These are phyloP conservation scores for Myotis vivesi DNA, from an alignment of 2,797 vertebrate species.

Conservation along the genomic window DNA sequence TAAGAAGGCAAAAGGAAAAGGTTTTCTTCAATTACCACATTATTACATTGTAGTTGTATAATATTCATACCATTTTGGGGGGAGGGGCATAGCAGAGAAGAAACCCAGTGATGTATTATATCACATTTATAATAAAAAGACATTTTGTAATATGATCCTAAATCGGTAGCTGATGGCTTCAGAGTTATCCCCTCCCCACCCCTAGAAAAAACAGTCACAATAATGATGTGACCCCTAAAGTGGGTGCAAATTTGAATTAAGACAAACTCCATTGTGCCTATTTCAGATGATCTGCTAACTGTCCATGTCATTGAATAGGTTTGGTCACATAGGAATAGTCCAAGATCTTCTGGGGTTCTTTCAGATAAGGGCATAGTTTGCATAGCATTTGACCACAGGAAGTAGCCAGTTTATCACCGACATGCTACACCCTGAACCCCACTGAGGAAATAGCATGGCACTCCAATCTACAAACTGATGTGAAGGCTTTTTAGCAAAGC, in stretches of 20 bases:
- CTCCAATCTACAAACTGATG: neutral
- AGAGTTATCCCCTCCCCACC: neutral
- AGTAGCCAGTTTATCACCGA: neutral
- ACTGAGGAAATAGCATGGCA: neutral
- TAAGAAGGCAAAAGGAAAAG: neutral
- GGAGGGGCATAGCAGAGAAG: neutral
- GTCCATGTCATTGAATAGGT: neutral
- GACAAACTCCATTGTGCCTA: neutral
- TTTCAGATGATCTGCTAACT: neutral
- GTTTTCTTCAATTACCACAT: neutral
- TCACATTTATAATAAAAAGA: neutral
- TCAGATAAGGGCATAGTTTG: neutral
- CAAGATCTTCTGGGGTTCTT: neutral
- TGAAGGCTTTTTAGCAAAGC: neutral
- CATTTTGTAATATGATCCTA: neutral
- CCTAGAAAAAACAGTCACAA: neutral
- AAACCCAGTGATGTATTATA: neutral
- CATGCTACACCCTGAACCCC: neutral
- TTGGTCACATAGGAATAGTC: neutral
- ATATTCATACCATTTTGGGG: neutral
- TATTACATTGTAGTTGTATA: neutral
- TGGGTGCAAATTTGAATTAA: neutral
- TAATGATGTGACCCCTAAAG: neutral
- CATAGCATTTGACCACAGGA: neutral
- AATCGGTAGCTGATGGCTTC: neutral